A percentile compares a stretch with the other conserved stretches of the same genome.
These are phyloP conservation scores for Montipora cactus DNA, from an alignment of 64 coral and sea anemone species.

Conservation along the genomic window DNA sequence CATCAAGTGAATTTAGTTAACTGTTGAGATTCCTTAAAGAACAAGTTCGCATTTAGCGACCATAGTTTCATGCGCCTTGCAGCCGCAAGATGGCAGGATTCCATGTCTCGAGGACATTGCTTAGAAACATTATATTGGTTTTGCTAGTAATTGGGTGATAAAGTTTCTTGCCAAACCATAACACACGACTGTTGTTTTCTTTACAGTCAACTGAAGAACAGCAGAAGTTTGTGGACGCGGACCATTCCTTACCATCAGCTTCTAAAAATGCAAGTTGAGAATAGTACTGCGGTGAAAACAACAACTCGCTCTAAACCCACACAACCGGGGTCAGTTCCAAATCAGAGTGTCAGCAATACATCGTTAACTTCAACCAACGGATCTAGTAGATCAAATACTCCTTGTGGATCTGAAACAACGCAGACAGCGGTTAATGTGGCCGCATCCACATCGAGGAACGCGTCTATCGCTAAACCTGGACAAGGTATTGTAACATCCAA, in stretches of 20 bases:
- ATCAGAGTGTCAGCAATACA: not conserved
- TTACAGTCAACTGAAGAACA: slow-evolving; percentile 36
- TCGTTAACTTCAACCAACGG: not conserved
- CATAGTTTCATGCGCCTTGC: too few relatives aligned
- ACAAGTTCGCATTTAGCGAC: too few relatives aligned
- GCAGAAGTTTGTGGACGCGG: not conserved
- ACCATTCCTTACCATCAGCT: slow-evolving; percentile 15
- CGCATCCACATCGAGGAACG: not conserved
- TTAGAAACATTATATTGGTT: not conserved
- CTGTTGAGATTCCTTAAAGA: too few relatives aligned
- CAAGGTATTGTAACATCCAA: not conserved
- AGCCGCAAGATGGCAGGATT: too few relatives aligned
- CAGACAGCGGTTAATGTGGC: not conserved
- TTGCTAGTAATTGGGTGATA: not conserved
- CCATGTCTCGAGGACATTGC: too few relatives aligned
- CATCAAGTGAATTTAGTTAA: too few relatives aligned
- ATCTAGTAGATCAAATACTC: not conserved
- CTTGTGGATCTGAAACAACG: not conserved
- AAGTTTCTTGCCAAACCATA: not conserved
- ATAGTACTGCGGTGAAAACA: not conserved
- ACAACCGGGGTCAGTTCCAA: not conserved
- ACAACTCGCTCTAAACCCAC: not conserved
- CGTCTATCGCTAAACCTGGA: not conserved
- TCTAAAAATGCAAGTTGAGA: not conserved
- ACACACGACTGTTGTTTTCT: not conserved